A percentile compares a stretch with the other conserved stretches of the same genome.
These are phyloP conservation scores for Gallinago media DNA, from an alignment of 2,113 vertebrate genomes.

Conservation along the genomic window DNA sequence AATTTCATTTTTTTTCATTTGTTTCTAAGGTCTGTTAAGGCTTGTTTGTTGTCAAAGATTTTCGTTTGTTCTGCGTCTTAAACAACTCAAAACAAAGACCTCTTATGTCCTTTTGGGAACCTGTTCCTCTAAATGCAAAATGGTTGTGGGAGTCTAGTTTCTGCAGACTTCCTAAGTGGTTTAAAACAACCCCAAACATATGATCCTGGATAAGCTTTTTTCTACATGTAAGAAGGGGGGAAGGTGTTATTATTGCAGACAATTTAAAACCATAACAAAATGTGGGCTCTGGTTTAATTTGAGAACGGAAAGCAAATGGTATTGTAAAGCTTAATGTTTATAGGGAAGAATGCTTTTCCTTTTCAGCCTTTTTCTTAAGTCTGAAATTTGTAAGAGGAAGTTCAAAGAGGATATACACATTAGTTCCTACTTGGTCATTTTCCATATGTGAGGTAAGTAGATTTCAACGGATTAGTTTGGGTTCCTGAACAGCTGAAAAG, in stretches of 20 bases:
- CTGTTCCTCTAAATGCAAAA: not conserved
- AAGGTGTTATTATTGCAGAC: slow-evolving; percentile 9
- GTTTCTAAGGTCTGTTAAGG: not conserved
- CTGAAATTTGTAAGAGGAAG: slow-evolving; percentile 40
- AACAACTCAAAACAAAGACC: not conserved
- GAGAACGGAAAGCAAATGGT: not conserved
- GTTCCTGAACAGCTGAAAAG: slow-evolving; percentile 28
- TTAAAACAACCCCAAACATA: slow-evolving; percentile 4
- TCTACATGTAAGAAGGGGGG: not conserved
- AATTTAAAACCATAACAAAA: slow-evolving; percentile 45
- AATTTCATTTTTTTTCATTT: not conserved
- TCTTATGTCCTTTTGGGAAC: not conserved
- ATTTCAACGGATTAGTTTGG: not conserved
- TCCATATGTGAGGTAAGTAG: slow-evolving; percentile 40
- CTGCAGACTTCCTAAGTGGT: not conserved
- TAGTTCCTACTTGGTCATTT: slow-evolving; percentile 36
- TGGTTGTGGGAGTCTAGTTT: not conserved
- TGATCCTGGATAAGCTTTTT: not conserved
- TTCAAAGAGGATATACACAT: slow-evolving; percentile 30
- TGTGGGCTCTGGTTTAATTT: slow-evolving; percentile 13
- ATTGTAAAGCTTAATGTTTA: slow-evolving; percentile 54
- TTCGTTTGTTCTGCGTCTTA: slow-evolving; percentile 24
- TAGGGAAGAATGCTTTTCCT: slow-evolving; percentile 46
- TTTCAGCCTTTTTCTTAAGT: slow-evolving; percentile 29
- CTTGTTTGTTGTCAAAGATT: not conserved